Evolutionary conservation across 2,113 vertebrate genomes (phyloP).

Genomic region (Stictonetta naevosa): DNA sequence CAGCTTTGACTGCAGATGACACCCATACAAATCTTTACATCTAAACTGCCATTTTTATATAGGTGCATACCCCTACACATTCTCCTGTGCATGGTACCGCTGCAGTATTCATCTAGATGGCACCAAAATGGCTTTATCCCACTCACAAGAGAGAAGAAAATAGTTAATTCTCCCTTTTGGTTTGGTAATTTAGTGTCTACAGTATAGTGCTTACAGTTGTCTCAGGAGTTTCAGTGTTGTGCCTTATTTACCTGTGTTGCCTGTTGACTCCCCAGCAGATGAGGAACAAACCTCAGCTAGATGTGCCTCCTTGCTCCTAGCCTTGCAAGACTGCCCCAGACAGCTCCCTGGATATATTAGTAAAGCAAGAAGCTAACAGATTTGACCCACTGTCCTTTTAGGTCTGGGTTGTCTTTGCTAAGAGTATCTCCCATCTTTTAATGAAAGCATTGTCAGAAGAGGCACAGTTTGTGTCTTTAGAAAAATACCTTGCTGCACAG

Average conservation of each 20-base stretch:
- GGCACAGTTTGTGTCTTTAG: neutral
- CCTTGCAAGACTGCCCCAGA: neutral
- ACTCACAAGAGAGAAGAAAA: neutral
- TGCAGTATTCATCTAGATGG: neutral
- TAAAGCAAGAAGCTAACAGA: neutral
- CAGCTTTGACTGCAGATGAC: neutral
- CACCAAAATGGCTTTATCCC: neutral
- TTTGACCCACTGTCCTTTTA: neutral
- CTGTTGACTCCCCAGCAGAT: neutral
- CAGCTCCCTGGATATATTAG: neutral
- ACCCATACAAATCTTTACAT: neutral
- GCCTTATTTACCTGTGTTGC: neutral
- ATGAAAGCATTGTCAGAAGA: neutral
- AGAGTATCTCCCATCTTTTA: neutral
- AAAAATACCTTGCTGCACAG: neutral
- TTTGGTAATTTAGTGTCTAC: neutral
- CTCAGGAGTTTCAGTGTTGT: neutral
- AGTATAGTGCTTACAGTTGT: neutral
- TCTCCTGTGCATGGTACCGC: neutral
- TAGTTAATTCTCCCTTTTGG: neutral
- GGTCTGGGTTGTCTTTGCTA: neutral
- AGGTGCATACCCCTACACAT: fast-evolving
- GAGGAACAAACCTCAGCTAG: slow-evolving; percentile 1
- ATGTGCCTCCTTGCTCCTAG: neutral
- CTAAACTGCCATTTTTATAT: fast-evolving